These are phyloP conservation scores for Euura saliciscinereae DNA, from an alignment of 1,140 invertebrate genomes.

Conservation along the genomic window DNA sequence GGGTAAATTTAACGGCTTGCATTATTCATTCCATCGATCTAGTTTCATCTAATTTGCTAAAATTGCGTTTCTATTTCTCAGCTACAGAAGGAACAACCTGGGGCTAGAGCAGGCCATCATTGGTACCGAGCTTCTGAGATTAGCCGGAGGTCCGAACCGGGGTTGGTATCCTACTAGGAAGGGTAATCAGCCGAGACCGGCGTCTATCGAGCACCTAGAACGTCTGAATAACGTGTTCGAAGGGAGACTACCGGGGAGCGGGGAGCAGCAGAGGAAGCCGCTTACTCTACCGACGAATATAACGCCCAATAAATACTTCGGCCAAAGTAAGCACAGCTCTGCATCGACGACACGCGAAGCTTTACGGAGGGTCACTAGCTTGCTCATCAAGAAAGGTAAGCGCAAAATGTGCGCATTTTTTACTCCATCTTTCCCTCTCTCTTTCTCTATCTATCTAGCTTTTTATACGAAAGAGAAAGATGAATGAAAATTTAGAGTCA, in stretches of 20 bases:
- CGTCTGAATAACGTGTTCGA: conserved; percentile 65
- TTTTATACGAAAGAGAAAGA: too few relatives aligned
- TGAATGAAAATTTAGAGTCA: too few relatives aligned
- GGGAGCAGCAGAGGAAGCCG: conserved; percentile 71
- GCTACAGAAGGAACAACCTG: conserved; percentile 70
- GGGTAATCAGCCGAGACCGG: conserved; percentile 66
- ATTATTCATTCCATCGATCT: too few relatives aligned
- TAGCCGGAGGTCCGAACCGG: conserved; percentile 78
- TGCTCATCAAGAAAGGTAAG: conserved; percentile 84
- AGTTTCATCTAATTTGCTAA: neutral
- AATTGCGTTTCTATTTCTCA: conserved; percentile 48
- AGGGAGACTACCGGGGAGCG: conserved; percentile 56
- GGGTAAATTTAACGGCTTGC: conserved; percentile 35
- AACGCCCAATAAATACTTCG: conserved; percentile 82
- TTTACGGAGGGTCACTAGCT: conserved; percentile 81
- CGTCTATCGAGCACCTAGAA: conserved; percentile 84
- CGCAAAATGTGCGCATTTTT: conserved; percentile 31
- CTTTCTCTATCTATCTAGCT: too few relatives aligned
- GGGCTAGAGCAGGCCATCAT: conserved; percentile 71
- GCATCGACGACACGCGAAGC: conserved; percentile 77
- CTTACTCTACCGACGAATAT: conserved; percentile 83
- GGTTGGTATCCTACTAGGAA: conserved; percentile 80
- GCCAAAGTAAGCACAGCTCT: conserved; percentile 68
- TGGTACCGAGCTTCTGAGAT: conserved; percentile 75
- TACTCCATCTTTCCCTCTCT: too few relatives aligned